phyloP scores from a whole-genome alignment of 2,888 invertebrate genomes.

The Muschampia plurimacula region DNA sequence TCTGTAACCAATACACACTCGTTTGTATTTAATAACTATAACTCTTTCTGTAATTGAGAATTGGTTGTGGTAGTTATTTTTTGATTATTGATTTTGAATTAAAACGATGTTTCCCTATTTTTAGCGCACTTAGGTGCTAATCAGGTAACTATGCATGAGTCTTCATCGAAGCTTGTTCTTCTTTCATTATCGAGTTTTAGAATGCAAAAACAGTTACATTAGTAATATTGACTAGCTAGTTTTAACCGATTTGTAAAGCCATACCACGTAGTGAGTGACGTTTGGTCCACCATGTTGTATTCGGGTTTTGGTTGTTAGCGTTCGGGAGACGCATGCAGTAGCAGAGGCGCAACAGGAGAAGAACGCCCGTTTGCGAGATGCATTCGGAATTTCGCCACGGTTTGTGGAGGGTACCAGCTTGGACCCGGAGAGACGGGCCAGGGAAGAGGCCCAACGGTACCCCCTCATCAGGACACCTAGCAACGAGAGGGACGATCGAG shows the following conservation, averaged over 20 bases:
- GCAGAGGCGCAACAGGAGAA: constrained; percentile 98
- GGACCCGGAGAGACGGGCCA: constrained; percentile 89
- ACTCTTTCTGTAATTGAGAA: constrained; percentile 40
- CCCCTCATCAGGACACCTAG: constrained; percentile 92
- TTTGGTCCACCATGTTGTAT: constrained; percentile 46
- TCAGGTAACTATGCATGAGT: constrained; percentile 77
- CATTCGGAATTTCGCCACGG: constrained; percentile 97
- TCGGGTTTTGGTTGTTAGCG: constrained; percentile 82
- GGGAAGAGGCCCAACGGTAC: constrained; percentile 86
- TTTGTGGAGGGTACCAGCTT: constrained; percentile 98
- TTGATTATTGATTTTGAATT: constrained; percentile 29
- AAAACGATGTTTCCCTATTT: constrained; percentile 68
- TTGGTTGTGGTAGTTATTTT: constrained; percentile 48
- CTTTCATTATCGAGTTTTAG: constrained; percentile 34
- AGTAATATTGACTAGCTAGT: neutral
- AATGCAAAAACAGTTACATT: constrained; percentile 12
- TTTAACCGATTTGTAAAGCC: neutral
- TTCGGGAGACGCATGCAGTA: constrained; percentile 97
- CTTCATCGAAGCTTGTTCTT: constrained; percentile 48
- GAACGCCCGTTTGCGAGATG: constrained; percentile 96
- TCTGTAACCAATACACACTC: constrained; percentile 56
- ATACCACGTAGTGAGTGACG: neutral
- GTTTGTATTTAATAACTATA: constrained; percentile 47
- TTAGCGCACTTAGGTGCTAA: constrained; percentile 82
- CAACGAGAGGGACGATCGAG: constrained; percentile 83